Evolutionary conservation across 2,888 invertebrate genomes (phyloP).

Genomic region (Acronicta aceris): DNA sequence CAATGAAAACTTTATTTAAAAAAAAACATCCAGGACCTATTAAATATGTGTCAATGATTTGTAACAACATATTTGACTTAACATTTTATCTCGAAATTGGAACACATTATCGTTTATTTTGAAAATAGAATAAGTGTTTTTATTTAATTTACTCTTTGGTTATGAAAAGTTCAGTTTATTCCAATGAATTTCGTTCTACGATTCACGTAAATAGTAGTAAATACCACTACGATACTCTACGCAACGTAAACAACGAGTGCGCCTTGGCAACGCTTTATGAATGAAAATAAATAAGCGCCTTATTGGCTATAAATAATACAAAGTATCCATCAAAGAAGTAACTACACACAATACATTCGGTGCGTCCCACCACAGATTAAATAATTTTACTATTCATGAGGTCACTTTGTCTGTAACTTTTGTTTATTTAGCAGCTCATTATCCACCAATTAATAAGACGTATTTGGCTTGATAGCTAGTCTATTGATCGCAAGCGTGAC

Average conservation of each 20-base stretch:
- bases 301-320: conserved; percentile 8
- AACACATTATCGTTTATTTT: too few species aligned
- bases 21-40: too few species aligned
- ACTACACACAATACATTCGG: conserved; percentile 1
- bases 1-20: too few species aligned
- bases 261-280: conserved; percentile 49
- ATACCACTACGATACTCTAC: conserved; percentile 29
- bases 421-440: not conserved
- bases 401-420: not conserved
- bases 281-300: conserved; percentile 40
- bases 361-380: too few species aligned
- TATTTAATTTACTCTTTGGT: too few species aligned
- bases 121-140: too few species aligned
- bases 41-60: too few species aligned
- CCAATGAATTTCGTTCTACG: conserved; percentile 5
- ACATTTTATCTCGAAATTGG: too few species aligned
- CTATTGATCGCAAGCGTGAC: too few species aligned
- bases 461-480: too few species aligned
- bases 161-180: not conserved
- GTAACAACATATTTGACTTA: too few species aligned
- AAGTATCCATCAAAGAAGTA: not conserved
- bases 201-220: conserved; percentile 29
- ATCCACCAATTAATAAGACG: not conserved
- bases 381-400: not conserved
- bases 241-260: conserved; percentile 44